phyloP scores from a whole-genome alignment of 2,888 invertebrate genomes.

The Eutolmus rufibarbis region DNA sequence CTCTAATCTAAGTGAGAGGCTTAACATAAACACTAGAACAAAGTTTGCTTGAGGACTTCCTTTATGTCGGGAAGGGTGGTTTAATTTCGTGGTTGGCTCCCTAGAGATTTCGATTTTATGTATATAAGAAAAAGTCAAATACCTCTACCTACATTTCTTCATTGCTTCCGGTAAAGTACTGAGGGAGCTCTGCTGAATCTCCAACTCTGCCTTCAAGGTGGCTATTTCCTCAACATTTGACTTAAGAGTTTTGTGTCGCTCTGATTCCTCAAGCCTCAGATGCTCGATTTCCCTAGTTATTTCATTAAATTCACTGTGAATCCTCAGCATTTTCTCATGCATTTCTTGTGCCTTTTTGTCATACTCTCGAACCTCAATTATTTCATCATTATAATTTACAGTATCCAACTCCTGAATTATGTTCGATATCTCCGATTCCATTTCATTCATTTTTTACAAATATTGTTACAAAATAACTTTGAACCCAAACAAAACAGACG shows the following conservation, averaged over 20 bases:
- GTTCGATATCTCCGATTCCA: neutral
- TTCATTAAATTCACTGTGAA: neutral
- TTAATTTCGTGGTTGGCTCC: neutral
- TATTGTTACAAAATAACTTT: neutral
- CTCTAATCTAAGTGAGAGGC: too few relatives aligned
- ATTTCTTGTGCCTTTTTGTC: neutral
- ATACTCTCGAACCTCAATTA: neutral
- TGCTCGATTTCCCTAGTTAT: neutral
- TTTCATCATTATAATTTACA: neutral
- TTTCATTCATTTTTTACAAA: neutral
- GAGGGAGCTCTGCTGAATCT: neutral
- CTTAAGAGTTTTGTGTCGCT: neutral
- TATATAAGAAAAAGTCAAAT: neutral
- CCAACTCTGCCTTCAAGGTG: neutral
- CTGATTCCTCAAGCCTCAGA: neutral
- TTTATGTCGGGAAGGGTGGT: too few relatives aligned
- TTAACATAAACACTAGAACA: too few relatives aligned
- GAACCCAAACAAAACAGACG: neutral
- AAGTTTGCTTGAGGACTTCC: too few relatives aligned
- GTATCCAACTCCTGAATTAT: neutral
- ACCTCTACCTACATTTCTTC: neutral
- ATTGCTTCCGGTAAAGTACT: neutral
- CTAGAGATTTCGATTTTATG: neutral
- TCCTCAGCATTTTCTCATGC: neutral
- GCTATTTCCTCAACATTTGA: neutral